Conservation (phyloP, 92 coral and sea anemone species). For the Siderastrea radians region DNA sequence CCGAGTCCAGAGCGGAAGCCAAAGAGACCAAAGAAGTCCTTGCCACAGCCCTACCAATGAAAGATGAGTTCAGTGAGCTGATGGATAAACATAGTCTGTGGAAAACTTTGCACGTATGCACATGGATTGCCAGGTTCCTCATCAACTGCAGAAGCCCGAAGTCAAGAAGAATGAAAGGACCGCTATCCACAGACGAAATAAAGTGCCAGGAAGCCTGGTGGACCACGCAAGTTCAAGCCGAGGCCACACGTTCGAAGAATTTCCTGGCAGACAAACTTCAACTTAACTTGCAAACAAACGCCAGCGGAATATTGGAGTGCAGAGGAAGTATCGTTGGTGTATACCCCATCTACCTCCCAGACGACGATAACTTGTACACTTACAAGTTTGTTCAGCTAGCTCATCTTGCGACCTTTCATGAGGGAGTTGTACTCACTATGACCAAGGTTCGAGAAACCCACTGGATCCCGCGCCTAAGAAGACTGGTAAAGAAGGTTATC, state of each 20-base stretch:
- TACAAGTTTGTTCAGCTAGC: conserved; percentile 10
- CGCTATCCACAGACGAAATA: conserved; percentile 10
- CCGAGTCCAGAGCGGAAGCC: not conserved
- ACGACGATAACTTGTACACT: not conserved
- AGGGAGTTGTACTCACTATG: conserved; percentile 12
- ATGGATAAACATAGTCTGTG: not conserved
- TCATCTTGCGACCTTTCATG: conserved; percentile 8
- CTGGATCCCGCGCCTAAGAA: conserved; percentile 31
- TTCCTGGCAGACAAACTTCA: conserved; percentile 10
- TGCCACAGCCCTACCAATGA: not conserved
- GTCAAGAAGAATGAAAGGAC: conserved; percentile 20
- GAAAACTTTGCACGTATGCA: not conserved
- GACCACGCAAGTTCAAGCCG: conserved; percentile 1
- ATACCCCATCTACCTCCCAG: not conserved
- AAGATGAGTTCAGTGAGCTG: not conserved
- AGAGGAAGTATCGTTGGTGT: conserved; percentile 13
- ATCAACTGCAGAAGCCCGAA: conserved; percentile 5
- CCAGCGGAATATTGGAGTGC: conserved; percentile 1
- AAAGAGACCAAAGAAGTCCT: conserved; percentile 15
- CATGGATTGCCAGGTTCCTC: conserved; percentile 1
- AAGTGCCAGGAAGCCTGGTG: conserved; percentile 34
- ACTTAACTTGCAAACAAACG: not conserved
- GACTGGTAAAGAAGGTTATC: not conserved
- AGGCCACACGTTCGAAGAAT: not conserved
- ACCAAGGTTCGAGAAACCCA: conserved; percentile 1